Percentiles rank a stretch among this genome's conserved stretches.
Conservation (phyloP, 2,113 vertebrate genomes). For the Etheostoma spectabile region DNA sequence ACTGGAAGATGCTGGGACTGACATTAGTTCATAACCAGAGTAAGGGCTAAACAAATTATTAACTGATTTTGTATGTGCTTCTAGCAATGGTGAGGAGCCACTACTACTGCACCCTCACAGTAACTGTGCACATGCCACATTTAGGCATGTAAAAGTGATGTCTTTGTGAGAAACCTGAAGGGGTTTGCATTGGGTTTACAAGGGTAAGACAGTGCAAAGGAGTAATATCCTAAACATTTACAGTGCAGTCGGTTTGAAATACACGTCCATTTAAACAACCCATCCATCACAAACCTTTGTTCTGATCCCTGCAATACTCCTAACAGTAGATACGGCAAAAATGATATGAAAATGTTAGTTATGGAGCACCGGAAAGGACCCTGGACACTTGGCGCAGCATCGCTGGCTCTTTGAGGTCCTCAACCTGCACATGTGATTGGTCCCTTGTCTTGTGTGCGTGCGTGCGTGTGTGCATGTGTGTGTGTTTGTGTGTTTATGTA, state of each 20-base stretch:
- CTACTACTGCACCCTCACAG: not conserved
- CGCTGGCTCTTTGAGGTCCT: too few species aligned
- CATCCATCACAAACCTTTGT: conserved; percentile 39
- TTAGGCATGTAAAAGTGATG: not conserved
- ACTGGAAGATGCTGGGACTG: conserved; percentile 51
- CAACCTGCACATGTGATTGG: too few species aligned
- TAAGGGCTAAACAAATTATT: conserved; percentile 53
- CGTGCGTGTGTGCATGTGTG: too few species aligned
- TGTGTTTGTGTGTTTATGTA: too few species aligned
- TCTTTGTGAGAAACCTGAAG: not conserved
- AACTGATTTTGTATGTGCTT: conserved; percentile 16
- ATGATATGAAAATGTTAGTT: conserved; percentile 37
- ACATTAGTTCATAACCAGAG: conserved; percentile 57
- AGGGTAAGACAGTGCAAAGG: conserved; percentile 8
- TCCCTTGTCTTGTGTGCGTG: too few species aligned
- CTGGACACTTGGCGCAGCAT: too few species aligned
- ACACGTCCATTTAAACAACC: conserved; percentile 38
- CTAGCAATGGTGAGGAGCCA: conserved; percentile 4
- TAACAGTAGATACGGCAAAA: conserved; percentile 45
- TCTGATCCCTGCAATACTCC: conserved; percentile 7
- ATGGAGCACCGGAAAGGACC: conserved; percentile 1
- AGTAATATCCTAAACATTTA: conserved; percentile 32
- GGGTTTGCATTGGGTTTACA: conserved; percentile 33
- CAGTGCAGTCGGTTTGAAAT: conserved; percentile 20
- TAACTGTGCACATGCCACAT: too few species aligned